Base-by-base conservation (phyloP, 2,797 vertebrate genomes). In the Euthynnus affinis region DNA sequence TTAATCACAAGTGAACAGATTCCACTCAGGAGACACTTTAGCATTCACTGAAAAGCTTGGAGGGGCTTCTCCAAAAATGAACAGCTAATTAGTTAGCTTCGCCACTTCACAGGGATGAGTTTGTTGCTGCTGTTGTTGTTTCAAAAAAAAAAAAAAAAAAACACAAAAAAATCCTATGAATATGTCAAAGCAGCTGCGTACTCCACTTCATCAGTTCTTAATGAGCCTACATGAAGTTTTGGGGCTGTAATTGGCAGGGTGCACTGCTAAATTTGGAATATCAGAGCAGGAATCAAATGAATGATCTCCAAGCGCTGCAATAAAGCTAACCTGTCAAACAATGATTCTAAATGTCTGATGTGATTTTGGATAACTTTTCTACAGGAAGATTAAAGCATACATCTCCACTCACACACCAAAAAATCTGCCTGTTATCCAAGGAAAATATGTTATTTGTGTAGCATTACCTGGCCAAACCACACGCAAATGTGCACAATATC, bases 61-160 rank as follows among this genome's bases (percentile, higher is more conserved):
- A 74, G 40, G 67, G 23, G 27, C 61, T 25, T 67, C 42, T 68
- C 69, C 40, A 49, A 57, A 73, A 88, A 66, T n/a, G 17, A 78
- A 27, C 27, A 15, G 44, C 65, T 83, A 81, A 87, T 88, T 87
- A 74, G 74, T 78, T 61, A 61, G 79, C 53, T 74, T 78, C 6
- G 4, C 8, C 44, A 34, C 71, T 63, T 81, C 27, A 29, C 17
- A 77, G 34, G 22, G 69, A 68, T 5, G 5, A 15, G 37, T 70
- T 64, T 75, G 61, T 70, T 55, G 22, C 51, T 66, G 52, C 29
- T 44, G 73, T 17, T 69, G 53, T 71, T 69, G 57, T 71, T 78
- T 77, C 3, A 29, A 29, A 29, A 29, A n/a, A 29, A 29, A 29
- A 29, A 29, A 29, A 29, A n/a, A 29, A 29, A 29, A 29, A 29